phyloP scores from a whole-genome alignment of 2,797 vertebrate species.

The Darevskia mixta region DNA sequence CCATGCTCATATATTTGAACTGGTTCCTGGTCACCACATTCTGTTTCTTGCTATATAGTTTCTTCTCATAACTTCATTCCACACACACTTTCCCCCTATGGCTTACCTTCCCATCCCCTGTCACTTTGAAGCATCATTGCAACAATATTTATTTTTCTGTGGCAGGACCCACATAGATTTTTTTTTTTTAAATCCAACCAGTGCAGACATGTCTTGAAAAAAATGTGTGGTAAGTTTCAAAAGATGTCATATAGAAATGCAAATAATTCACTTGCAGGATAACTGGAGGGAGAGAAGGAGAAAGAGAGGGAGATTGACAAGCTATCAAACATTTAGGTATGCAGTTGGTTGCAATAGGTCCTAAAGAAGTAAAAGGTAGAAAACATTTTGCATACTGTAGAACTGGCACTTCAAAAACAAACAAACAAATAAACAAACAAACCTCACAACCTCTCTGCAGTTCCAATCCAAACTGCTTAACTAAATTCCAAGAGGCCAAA shows the following conservation, averaged over 20 bases:
- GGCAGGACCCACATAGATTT: not conserved
- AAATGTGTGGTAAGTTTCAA: not conserved
- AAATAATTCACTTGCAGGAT: not conserved
- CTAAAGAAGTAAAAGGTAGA: not conserved
- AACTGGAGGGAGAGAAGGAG: not conserved
- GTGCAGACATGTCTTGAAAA: not conserved
- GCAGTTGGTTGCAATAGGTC: not conserved
- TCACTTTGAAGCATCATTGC: not conserved
- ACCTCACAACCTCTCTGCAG: not conserved
- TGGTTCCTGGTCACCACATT: too few relatives aligned
- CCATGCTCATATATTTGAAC: too few relatives aligned
- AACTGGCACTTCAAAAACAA: not conserved
- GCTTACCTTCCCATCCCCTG: too few relatives aligned
- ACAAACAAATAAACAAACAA: not conserved
- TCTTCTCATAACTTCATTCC: too few relatives aligned
- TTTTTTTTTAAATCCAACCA: not conserved
- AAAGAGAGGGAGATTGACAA: not conserved
- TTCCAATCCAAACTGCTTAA: not conserved
- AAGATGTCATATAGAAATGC: not conserved
- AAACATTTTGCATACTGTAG: not conserved
- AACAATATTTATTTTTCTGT: not conserved
- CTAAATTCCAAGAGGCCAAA: not conserved
- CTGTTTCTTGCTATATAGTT: too few relatives aligned
- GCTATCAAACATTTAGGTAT: not conserved
- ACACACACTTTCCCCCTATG: too few relatives aligned